Conservation (phyloP, 1,140 invertebrate species). For the Lepidostoma basale region DNA sequence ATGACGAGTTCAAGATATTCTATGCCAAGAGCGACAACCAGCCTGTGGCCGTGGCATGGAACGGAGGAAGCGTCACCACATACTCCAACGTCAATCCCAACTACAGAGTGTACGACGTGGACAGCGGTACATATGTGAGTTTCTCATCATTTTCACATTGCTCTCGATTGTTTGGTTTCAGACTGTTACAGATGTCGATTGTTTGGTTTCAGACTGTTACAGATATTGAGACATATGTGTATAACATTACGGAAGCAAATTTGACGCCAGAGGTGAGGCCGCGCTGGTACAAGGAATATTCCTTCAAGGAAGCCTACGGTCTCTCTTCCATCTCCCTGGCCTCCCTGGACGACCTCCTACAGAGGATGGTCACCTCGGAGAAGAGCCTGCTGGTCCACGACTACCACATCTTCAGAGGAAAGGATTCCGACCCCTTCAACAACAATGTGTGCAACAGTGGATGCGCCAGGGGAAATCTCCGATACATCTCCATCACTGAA, state of each 20-base stretch:
- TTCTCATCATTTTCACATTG: no score
- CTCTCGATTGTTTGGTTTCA: no score
- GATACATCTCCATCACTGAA: slow-evolving; percentile 63
- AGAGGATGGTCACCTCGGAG: slow-evolving; percentile 58
- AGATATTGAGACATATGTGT: slow-evolving; percentile 75
- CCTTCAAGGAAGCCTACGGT: slow-evolving; percentile 68
- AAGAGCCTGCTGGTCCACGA: slow-evolving; percentile 50
- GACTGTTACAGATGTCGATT: no score
- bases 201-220: slow-evolving; percentile 68
- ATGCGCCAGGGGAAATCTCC: slow-evolving; percentile 65
- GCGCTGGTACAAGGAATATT: slow-evolving; percentile 71
- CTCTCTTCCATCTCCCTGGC: slow-evolving; percentile 58
- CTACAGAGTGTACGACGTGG: slow-evolving; percentile 76
- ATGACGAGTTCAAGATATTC: slow-evolving; percentile 75
- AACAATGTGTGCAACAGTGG: slow-evolving; percentile 59
- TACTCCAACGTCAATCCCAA: slow-evolving; percentile 76
- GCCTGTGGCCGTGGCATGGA: slow-evolving; percentile 74
- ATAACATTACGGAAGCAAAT: slow-evolving; percentile 81
- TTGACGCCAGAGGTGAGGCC: slow-evolving; percentile 59
- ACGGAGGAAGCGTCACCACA: slow-evolving; percentile 76
- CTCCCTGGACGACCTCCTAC: slow-evolving; percentile 58
- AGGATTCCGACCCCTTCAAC: slow-evolving; percentile 63
- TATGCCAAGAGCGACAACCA: slow-evolving; percentile 61
- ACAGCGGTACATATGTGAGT: slow-evolving; percentile 67
- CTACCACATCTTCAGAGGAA: slow-evolving; percentile 60